Evolutionary conservation across 2,797 vertebrate species (phyloP).

Genomic region (Halcyon smyrnensis): DNA sequence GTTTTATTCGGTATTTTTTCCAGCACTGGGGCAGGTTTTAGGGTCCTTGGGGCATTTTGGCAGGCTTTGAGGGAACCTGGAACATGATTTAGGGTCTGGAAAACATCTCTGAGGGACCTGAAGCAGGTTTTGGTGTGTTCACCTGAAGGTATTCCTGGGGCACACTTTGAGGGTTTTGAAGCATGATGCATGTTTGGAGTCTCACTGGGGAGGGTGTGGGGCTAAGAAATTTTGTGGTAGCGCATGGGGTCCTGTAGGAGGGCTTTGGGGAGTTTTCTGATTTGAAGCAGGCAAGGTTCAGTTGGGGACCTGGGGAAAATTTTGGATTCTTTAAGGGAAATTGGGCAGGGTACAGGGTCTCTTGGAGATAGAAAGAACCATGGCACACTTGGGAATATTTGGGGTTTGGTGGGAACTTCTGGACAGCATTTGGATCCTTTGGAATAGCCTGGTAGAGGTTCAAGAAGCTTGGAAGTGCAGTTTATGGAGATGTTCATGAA

Average conservation of each 20-base stretch:
- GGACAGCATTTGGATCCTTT: background rate
- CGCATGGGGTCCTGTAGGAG: background rate
- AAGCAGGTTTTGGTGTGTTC: background rate
- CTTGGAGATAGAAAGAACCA: background rate
- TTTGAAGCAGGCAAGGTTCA: background rate
- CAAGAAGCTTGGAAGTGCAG: background rate
- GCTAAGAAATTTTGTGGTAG: background rate
- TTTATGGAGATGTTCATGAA: too few species aligned
- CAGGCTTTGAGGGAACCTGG: background rate
- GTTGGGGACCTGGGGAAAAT: background rate
- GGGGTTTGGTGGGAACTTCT: background rate
- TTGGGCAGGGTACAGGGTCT: background rate
- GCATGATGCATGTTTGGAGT: background rate
- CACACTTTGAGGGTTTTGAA: background rate
- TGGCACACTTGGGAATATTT: background rate
- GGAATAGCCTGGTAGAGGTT: background rate
- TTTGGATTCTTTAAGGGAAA: background rate
- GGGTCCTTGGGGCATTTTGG: background rate
- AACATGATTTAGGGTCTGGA: background rate
- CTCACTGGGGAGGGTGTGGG: background rate
- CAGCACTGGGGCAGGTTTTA: background rate
- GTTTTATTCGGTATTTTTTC: background rate
- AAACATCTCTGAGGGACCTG: background rate
- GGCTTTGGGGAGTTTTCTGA: background rate
- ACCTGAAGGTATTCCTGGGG: background rate